phyloP scores from a whole-genome alignment of 2,888 invertebrate species.

The Ganaspis brasiliensis region DNA sequence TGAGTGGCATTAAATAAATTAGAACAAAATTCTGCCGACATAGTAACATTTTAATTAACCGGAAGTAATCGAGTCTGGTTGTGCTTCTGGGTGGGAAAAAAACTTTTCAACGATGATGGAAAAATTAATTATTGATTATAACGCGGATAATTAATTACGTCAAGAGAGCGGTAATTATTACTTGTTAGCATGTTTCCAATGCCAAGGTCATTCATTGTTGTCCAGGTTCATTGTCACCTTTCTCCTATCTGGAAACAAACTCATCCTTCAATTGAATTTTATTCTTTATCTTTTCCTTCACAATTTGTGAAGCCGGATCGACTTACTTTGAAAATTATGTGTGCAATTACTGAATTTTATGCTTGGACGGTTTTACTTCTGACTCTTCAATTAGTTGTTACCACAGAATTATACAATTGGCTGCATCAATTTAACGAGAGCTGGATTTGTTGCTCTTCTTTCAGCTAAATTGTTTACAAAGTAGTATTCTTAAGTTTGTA shows the following conservation, averaged over 20 bases:
- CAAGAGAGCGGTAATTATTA: not conserved
- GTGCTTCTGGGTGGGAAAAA: not conserved
- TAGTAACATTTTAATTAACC: no score
- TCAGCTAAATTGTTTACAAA: not conserved
- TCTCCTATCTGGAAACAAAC: not conserved
- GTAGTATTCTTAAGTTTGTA: not conserved
- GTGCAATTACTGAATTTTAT: conserved; percentile 29
- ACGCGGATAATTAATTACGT: not conserved
- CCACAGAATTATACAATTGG: conserved; percentile 31
- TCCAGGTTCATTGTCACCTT: conserved; percentile 23
- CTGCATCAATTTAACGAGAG: conserved; percentile 16
- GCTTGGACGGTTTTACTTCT: conserved; percentile 24
- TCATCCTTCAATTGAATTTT: not conserved
- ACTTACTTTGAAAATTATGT: conserved; percentile 17
- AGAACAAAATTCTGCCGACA: no score
- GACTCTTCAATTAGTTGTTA: conserved; percentile 5
- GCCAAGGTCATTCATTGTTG: conserved; percentile 32
- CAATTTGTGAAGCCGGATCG: conserved; percentile 5
- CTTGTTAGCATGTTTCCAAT: not conserved
- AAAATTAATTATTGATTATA: conserved; percentile 9
- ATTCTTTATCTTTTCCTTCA: not conserved
- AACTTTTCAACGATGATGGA: not conserved
- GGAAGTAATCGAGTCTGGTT: no score
- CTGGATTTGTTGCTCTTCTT: conserved; percentile 12
- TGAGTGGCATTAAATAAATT: no score